Evolutionary conservation across 2,113 vertebrate genomes (phyloP), one percentile per base, ranked within the genome.

Genomic region (Prionailurus viverrinus): DNA sequence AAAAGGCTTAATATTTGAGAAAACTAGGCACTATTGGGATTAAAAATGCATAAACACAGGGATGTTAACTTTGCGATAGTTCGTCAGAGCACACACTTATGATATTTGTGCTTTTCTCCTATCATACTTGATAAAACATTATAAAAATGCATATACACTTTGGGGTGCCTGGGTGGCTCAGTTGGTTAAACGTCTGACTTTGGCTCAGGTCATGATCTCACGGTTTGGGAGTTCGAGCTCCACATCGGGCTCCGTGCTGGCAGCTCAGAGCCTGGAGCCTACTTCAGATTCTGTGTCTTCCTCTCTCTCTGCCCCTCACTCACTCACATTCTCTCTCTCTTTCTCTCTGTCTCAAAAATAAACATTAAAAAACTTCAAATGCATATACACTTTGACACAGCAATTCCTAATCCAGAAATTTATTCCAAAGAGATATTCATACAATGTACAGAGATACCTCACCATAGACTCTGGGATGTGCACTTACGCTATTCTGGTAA

Each of bases 231-330:
- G 18, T 58, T 58, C 55, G 4, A 18, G 55, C 55, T 1, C 55
- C 18, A 0, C 5, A 18, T 58, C 5, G 0, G 4, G 55, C 55
- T 19, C 55, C 0, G 6, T 58, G 55, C 55, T 58, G 55, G 2
- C 55, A 58, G 55, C 55, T 58, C 18, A 21, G 55, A 58, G 55
- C 55, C 55, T 21, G 55, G 55, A 58, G 55, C 18, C 55, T 58
- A 1, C 5, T 58, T 58, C 18, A 2, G 18, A 58, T 19, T 58
- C 55, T 58, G 55, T 15, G 14, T 58, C 55, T 58, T 6, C 18
- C 5, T 58, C 55, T 58, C 55, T 58, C 55, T 58, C 55, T 58
- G 55, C 55, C 55, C 18, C 55, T 58, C 55, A 14, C 18, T 58
- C 55, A 7, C 5, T 15, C 16, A 45, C 45, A 45, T 4, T 55